These are phyloP conservation scores for Drosophila miranda DNA, from an alignment of 1,140 invertebrate genomes.

Conservation along the genomic window DNA sequence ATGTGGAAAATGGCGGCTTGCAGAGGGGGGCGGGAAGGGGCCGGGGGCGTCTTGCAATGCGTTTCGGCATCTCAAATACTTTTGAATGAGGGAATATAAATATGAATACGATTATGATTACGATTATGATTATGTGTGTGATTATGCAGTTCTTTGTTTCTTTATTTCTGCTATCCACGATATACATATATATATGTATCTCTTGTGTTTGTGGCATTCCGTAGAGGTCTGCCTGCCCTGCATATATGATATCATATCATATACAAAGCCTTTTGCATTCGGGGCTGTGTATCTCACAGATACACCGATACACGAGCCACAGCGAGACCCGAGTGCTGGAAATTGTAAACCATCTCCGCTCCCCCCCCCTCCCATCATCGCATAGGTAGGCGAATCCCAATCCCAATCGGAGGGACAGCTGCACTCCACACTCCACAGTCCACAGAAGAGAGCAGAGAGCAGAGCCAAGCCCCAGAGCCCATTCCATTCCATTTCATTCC, in stretches of 20 bases:
- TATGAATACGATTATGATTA: too few species aligned
- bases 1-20: too few species aligned
- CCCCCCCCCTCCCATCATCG: too few species aligned
- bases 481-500: slow-evolving; percentile 1
- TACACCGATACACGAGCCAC: slow-evolving; percentile 32
- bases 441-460: too few species aligned
- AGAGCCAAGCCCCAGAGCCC: slow-evolving; percentile 3
- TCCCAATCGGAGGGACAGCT: slow-evolving; percentile 53
- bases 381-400: slow-evolving; percentile 73
- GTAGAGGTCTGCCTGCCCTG: background rate
- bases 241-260: slow-evolving; percentile 12
- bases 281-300: slow-evolving; percentile 43
- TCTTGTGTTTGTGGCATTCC: slow-evolving; percentile 15
- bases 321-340: slow-evolving; percentile 10
- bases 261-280: slow-evolving; percentile 15
- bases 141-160: slow-evolving; percentile 44
- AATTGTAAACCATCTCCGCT: slow-evolving; percentile 49
- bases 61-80: slow-evolving; percentile 10
- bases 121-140: slow-evolving; percentile 17
- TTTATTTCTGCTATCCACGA: background rate
- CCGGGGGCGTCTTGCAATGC: slow-evolving; percentile 2
- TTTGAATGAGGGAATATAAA: too few species aligned
- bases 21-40: slow-evolving; percentile 6
- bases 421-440: slow-evolving; percentile 5
- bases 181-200: slow-evolving; percentile 7